Evolutionary conservation across 2,113 vertebrate genomes (phyloP).

Genomic region (Menidia beryllina): DNA sequence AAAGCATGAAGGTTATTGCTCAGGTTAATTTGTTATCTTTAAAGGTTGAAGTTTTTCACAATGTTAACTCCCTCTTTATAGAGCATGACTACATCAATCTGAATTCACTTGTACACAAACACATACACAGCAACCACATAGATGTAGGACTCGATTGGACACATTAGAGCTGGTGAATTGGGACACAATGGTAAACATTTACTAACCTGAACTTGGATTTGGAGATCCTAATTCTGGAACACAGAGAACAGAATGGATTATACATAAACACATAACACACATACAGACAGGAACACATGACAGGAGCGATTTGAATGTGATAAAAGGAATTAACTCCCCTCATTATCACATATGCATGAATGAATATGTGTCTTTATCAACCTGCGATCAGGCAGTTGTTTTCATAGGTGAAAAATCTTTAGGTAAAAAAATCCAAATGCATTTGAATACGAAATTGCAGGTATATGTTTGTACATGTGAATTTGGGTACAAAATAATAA

Average conservation of each 20-base stretch:
- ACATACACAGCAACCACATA: conserved; percentile 27
- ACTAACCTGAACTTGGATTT: conserved; percentile 99
- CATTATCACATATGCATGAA: conserved; percentile 17
- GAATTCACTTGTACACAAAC: conserved; percentile 2
- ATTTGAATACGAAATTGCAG: background rate
- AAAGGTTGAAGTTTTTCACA: too few relatives aligned
- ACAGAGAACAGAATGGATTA: conserved; percentile 89
- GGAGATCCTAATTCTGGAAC: conserved; percentile 98
- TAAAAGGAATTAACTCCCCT: conserved; percentile 20
- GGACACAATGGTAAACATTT: conserved; percentile 69
- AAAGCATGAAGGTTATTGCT: too few relatives aligned
- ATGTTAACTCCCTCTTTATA: too few relatives aligned
- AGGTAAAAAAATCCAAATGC: background rate
- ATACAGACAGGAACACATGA: conserved; percentile 63
- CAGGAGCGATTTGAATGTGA: conserved; percentile 64
- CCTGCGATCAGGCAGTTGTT: background rate
- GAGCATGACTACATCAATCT: background rate
- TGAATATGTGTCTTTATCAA: conserved; percentile 32
- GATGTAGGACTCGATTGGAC: conserved; percentile 44
- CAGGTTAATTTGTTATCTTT: too few relatives aligned
- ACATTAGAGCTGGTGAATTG: conserved; percentile 45
- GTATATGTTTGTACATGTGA: conserved; percentile 21
- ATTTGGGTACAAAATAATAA: conserved; percentile 13
- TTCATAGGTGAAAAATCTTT: background rate
- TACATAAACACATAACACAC: conserved; percentile 78